Percentiles rank a stretch among this genome's conserved stretches.
These are phyloP conservation scores for Xyrauchen texanus DNA, from an alignment of 2,113 vertebrate species.

Conservation along the genomic window DNA sequence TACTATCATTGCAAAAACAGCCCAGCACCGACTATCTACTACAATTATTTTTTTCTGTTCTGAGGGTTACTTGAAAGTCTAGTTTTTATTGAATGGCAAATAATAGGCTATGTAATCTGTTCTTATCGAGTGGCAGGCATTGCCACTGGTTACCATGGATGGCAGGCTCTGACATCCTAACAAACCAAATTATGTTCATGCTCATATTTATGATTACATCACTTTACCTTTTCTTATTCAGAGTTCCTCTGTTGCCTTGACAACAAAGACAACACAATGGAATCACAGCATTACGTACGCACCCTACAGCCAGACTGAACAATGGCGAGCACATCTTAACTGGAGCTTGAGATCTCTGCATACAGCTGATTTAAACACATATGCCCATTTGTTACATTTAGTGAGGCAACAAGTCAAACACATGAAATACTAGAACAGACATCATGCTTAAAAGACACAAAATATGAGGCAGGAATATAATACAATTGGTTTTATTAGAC, in stretches of 20 bases:
- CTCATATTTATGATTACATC: conserved; percentile 6
- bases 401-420: not conserved
- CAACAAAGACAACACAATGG: conserved; percentile 38
- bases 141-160: conserved; percentile 48
- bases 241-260: conserved; percentile 39
- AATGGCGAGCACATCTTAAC: not conserved
- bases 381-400: not conserved
- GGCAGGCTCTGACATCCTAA: conserved; percentile 27
- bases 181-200: conserved; percentile 47
- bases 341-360: not conserved
- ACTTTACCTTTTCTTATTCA: conserved; percentile 20
- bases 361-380: not conserved
- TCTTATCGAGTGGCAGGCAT: not conserved
- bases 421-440: not conserved
- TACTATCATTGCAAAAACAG: too few species aligned
- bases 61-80: too few species aligned
- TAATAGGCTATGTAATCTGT: not conserved
- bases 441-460: not conserved
- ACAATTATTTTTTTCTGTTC: too few species aligned
- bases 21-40: too few species aligned
- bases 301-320: not conserved
- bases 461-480: conserved; percentile 32
- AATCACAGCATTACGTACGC: not conserved
- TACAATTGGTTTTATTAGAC: conserved; percentile 66
- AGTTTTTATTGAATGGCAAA: not conserved